Evolutionary conservation across 2,888 invertebrate genomes (phyloP), one percentile per base, ranked within the genome.

Genomic region (Callimorpha dominula): DNA sequence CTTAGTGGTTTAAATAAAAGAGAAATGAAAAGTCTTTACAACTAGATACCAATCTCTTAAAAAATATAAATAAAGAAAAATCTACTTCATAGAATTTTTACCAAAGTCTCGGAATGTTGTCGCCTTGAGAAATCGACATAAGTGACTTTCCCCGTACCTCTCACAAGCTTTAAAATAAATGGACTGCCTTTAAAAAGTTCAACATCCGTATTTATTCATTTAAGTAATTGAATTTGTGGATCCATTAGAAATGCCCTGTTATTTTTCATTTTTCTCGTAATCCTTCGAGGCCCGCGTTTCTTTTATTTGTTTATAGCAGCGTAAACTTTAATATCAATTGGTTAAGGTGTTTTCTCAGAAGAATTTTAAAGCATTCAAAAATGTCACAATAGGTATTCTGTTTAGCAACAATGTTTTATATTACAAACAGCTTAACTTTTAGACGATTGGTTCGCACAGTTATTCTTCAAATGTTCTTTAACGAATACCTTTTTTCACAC

Each of bases 191-290:
- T 83, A 78, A 82, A 86, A 89, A 86, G 78, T 83, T 85, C 79
- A 80, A 81, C 77, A 79, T 75, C 78, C 77, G 83, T 88, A 86
- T 89, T 90, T 89, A 89, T 87, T 90, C 87, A 88, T 89, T 89
- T 87, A 79, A 81, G 83, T 89, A 90, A 91, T 89, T 87, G 88
- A 90, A 86, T 89, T 87, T 87, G 83, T 83, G 82, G 81, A 82
- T 84, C 79, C 84, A 82, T 78, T 75, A 82, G 82, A 85, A 88
- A 82, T 80, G 75, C 79, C 76, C 81, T 54, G 66, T 73, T 73
- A 77, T 73, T 70, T 73, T 70, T 67, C 66, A 57, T 70, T 70
- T 67, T 54, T 14, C 8, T 67, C 11, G 54, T 63, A 64, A 64
- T 72, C 72, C 54, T 62, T 54, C 17, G 52, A 50, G 71, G 31